Base-by-base conservation (phyloP, 2,797 vertebrate genomes). In the Platyrinchus mystaceus region DNA sequence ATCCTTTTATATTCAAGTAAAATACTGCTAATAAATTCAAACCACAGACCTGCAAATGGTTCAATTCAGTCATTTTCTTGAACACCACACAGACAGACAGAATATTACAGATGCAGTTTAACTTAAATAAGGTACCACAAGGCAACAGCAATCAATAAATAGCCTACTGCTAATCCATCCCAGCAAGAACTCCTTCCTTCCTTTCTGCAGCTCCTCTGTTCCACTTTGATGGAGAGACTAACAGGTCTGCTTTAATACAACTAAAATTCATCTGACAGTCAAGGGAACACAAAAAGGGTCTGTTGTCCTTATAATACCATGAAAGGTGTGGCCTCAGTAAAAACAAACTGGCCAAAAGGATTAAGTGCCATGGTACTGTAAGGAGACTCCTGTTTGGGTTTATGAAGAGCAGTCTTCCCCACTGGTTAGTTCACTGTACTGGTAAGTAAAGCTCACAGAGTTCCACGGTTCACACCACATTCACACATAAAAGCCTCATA, bases 21-120 rank as follows among this genome's bases (percentile, higher is more conserved):
- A 80, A 77, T 19, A 36, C 60, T 60, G 23, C 44, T 92, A 89
- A 92, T 83, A 92, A 89, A 94, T 64, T 89, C 82, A 87, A 92
- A 83, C 73, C 37, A 74, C 46, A 36, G 19, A 74, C 39, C 71
- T 85, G 34, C 22, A 85, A 89, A 86, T 70, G 19, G 49, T 64
- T 92, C 62, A 44, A 41, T 62, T 84, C 55, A 44, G 59, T 63
- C 75, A 77, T 77, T 93, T 60, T 80, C 84, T 74, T 43, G 49
- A 89, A 46, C 27, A 71, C 16, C 46, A 55, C 71, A 62, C 3
- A 73, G 63, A 75, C 13, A 62, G 39, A 79, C 58, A 79, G 50
- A 75, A 70, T 4, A 84, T 36, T 4, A 76, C 0, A 0, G 58
- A 89, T 27, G 30, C 71, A 80, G 58, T 87, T 89, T 44, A 82